phyloP scores from a whole-genome alignment of 1,140 invertebrate genomes.

The Heliconius hewitsoni region DNA sequence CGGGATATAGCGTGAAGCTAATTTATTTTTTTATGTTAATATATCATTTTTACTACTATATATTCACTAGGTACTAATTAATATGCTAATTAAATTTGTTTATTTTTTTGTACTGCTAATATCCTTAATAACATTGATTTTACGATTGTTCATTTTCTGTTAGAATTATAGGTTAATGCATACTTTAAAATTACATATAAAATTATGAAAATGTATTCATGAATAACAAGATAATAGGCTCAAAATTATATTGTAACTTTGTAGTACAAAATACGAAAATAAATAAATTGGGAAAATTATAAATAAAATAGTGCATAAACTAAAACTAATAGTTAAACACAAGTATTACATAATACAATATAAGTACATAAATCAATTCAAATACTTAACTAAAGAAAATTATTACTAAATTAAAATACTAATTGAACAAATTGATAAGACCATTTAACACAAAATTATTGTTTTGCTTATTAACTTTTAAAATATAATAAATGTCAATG shows the following conservation, averaged over 20 bases:
- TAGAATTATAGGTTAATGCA: not conserved
- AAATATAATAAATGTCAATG: not conserved
- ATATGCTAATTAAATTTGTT: no score
- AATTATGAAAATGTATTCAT: not conserved
- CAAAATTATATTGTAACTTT: not conserved
- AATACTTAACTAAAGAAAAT: not conserved
- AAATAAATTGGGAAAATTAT: no score
- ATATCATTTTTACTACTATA: no score
- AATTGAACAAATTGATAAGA: not conserved
- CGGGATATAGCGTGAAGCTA: no score
- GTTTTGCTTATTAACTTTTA: not conserved
- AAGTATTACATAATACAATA: not conserved
- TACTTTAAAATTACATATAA: not conserved
- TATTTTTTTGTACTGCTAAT: no score
- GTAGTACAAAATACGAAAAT: not conserved
- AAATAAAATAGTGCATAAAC: no score
- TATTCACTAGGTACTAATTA: no score
- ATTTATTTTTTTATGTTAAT: no score
- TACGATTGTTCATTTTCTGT: not conserved
- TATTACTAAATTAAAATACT: not conserved
- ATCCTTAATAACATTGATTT: no score
- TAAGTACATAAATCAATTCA: not conserved
- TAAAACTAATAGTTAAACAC: no score
- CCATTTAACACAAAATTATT: not conserved
- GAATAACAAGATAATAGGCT: no score